Evolutionary conservation across 2,113 vertebrate species (phyloP), one percentile per base, ranked within the genome.

Genomic region (Corythoichthys haematopterus): DNA sequence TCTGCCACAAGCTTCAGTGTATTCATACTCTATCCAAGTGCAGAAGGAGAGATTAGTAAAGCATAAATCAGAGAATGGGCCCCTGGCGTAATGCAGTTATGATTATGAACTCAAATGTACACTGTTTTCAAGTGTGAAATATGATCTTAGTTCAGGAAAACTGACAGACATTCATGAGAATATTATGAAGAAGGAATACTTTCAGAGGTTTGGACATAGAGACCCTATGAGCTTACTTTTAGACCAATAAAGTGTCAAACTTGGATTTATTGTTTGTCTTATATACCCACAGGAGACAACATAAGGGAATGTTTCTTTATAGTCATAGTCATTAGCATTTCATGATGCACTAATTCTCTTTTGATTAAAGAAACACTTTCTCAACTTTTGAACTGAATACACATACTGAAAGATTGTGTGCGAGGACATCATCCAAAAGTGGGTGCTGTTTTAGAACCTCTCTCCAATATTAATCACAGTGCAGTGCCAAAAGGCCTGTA

Each of bases 21-120:
- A 14, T 69, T 67, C 71, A 73, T 68, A 67, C 72, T 70, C 65
- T 20, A 66, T 58, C 65, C 50, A 56, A 77, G 73, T 65, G 70
- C 76, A 75, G 50, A 55, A 78, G 72, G 83, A 70, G 80, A 83
- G 83, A 88, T 83, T 80, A 87, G 78, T 64, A 58, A 76, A 86
- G 83, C 81, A 87, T 91, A 90, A 88, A 90, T 89, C 79, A 85
- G 75, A 59, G 58, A 85, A 88, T 80, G 67, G 75, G 71, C 78
- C 83, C 79, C 78, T 67, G 84, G 83, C 64, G 80, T 82, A 84
- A 88, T 80, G 80, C 83, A 78, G 64, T 75, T 79, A 76, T 67
- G 82, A 88, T 90, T 89, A 89, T 85, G 76, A 89, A 86, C 85
- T 88, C 81, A 88, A 85, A 87, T 86, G 79, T 79, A 78, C 76